Evolutionary conservation across 1,140 invertebrate species (phyloP).

Genomic region (Nixonia krombeini): DNA sequence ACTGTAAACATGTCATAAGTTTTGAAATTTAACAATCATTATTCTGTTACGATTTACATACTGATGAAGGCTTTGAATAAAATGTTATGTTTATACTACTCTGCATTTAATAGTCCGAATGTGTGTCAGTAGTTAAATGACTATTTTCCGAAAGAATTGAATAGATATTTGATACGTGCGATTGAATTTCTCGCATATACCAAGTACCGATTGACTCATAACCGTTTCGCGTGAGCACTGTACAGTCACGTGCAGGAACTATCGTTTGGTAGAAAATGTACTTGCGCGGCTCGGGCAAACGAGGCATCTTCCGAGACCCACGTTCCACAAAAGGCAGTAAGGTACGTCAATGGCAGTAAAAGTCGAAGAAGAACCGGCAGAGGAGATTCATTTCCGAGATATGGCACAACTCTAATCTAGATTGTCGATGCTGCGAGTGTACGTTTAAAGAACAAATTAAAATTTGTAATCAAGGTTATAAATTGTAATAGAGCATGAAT

Average conservation of each 20-base stretch:
- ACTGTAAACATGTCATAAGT: too few species aligned
- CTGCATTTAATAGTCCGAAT: too few species aligned
- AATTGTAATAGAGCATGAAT: too few species aligned
- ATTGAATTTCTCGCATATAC: too few species aligned
- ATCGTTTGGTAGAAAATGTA: slow-evolving; percentile 2
- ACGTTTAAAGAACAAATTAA: neutral
- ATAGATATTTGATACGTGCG: too few species aligned
- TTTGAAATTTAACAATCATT: too few species aligned
- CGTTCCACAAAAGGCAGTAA: slow-evolving; percentile 46
- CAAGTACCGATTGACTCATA: neutral
- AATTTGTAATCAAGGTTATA: slow-evolving; percentile 26
- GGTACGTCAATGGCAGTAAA: slow-evolving; percentile 48
- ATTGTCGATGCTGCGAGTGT: slow-evolving; percentile 2
- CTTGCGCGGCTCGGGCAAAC: slow-evolving; percentile 6
- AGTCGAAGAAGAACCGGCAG: slow-evolving; percentile 40
- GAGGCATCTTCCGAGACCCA: slow-evolving; percentile 27
- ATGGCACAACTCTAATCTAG: slow-evolving; percentile 33
- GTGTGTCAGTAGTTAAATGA: too few species aligned
- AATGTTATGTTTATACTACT: too few species aligned
- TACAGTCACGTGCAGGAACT: slow-evolving; percentile 12
- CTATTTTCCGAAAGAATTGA: too few species aligned
- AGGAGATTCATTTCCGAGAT: slow-evolving; percentile 40
- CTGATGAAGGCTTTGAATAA: too few species aligned
- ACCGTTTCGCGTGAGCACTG: neutral
- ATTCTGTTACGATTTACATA: too few species aligned